phyloP scores from a whole-genome alignment of 2,888 invertebrate species.

The Diaphora mendica region DNA sequence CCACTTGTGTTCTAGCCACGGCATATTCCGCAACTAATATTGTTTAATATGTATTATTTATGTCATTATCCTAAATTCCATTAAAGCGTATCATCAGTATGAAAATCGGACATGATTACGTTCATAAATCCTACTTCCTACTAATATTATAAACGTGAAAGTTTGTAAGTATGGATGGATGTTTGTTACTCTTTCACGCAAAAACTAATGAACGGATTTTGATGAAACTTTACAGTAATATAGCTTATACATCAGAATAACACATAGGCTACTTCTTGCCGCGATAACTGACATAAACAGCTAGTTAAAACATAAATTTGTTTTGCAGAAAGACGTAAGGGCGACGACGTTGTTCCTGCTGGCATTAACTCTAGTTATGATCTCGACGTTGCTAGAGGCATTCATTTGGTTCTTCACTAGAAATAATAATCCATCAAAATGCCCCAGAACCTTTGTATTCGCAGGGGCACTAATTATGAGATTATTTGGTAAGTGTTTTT shows the following conservation, averaged over 20 bases:
- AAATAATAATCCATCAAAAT: background rate
- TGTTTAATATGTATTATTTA: background rate
- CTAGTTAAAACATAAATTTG: background rate
- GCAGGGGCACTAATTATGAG: background rate
- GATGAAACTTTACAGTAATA: too few species aligned
- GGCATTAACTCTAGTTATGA: background rate
- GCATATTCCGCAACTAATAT: background rate
- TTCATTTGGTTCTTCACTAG: slow-evolving; percentile 1
- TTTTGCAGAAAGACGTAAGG: background rate
- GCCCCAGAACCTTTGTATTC: background rate
- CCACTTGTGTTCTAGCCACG: background rate
- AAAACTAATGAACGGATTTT: too few species aligned
- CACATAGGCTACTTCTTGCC: too few species aligned
- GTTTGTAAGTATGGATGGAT: too few species aligned
- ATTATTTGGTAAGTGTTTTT: slow-evolving; percentile 8
- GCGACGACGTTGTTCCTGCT: background rate
- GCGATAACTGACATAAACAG: too few species aligned
- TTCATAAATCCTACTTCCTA: too few species aligned
- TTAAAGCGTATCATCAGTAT: background rate
- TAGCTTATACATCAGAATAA: too few species aligned
- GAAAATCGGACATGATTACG: too few species aligned
- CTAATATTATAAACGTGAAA: too few species aligned
- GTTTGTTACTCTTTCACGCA: too few species aligned
- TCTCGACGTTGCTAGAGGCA: background rate
- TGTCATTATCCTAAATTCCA: background rate